Base-by-base conservation (phyloP, 2,888 invertebrate genomes). In the Teleogryllus oceanicus region DNA sequence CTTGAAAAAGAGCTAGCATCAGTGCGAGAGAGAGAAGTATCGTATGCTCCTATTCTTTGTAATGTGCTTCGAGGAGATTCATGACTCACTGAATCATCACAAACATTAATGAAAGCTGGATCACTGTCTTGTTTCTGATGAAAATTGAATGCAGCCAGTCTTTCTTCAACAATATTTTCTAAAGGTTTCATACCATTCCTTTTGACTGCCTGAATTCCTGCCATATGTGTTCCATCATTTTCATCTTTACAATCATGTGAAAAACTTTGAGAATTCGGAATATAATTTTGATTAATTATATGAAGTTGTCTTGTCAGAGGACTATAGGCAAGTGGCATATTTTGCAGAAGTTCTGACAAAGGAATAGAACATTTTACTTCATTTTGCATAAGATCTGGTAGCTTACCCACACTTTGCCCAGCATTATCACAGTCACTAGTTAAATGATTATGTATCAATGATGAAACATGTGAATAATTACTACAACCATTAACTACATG, bases 301-400 rank as follows among this genome's bases (percentile, higher is more conserved):
- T 92, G 93, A 82, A 93, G 87, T 84, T 93, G 92, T 85, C 92
- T 93, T 49, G 93, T 93, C 78, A 92, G 89, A 18, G 93, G 93
- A 86, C 92, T 93, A 87, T 93, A 94, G 4, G 93, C 92, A 82
- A 94, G 87, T 83, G 93, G 92, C 88, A 94, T 92, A 86, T 90
- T 92, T 85, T 93, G 92, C 84, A 94, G 87, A 79, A 93, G 92
- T 87, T 92, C 92, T 85, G 92, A 92, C 82, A 93, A 88, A 85
- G 90, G 90, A 85, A 89, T 88, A 81, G 85, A 81, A 76, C 81
- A 82, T 81, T 79, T 82, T 75, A 50, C n/a, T 62, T 62, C 62
- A 62, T 62, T 62, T n/a, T 62, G 62, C 13, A 62, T 16, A 18
- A 62, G 16, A 18, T 62, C n/a, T 62, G 62, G 13, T 18, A 18